phyloP scores from a whole-genome alignment of 2,888 invertebrate species.

The Sinhomidia bicolor region DNA sequence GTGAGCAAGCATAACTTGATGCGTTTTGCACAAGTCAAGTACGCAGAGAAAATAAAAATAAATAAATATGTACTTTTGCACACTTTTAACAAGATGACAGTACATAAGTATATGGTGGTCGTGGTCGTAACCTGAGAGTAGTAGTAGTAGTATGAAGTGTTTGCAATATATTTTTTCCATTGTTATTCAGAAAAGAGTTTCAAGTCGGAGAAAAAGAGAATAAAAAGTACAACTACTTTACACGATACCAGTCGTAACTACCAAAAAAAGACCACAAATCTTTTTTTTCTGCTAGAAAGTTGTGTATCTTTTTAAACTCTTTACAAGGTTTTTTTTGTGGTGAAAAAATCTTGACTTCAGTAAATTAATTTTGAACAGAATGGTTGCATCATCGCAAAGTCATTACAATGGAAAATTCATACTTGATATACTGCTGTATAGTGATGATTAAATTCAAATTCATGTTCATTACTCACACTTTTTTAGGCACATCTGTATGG shows the following conservation, averaged over 20 bases:
- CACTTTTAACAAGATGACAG: no score
- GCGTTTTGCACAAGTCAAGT: neutral
- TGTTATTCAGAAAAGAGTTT: neutral
- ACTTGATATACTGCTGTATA: no score
- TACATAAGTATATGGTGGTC: no score
- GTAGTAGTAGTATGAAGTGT: conserved; percentile 24
- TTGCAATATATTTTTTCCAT: conserved; percentile 12
- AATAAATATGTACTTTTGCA: neutral
- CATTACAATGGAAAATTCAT: no score
- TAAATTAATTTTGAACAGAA: neutral
- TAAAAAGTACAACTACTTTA: neutral
- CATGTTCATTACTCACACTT: no score
- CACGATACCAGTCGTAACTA: neutral
- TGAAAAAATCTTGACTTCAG: neutral
- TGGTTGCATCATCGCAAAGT: no score
- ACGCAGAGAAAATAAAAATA: no score
- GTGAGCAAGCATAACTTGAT: conserved; percentile 31
- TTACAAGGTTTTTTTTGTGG: no score
- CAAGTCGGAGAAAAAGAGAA: no score
- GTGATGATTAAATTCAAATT: no score
- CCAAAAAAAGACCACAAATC: neutral
- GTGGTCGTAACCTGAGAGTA: no score
- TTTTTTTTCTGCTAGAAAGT: neutral
- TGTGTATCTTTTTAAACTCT: neutral
- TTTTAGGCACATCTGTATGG: no score